A percentile compares a stretch with the other conserved stretches of the same genome.
These are phyloP conservation scores for Manis pentadactyla DNA, from an alignment of 2,797 vertebrate genomes.

Conservation along the genomic window DNA sequence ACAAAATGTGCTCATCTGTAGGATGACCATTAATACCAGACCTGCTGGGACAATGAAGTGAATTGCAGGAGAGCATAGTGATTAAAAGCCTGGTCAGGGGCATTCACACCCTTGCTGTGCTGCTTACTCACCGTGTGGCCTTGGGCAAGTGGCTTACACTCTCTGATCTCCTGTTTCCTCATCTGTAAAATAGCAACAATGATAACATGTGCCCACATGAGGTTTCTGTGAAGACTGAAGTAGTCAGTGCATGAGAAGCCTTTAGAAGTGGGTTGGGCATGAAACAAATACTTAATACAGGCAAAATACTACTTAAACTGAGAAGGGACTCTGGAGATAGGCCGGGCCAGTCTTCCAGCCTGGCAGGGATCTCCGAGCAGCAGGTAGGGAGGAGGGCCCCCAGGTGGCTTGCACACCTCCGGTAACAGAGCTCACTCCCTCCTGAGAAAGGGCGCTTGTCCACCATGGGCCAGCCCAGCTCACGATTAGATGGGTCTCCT, in stretches of 20 bases:
- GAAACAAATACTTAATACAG: not conserved
- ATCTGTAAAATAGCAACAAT: not conserved
- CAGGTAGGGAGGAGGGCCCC: not conserved
- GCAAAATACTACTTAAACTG: not conserved
- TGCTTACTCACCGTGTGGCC: not conserved
- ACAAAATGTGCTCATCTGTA: not conserved
- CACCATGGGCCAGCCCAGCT: not conserved
- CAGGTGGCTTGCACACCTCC: not conserved
- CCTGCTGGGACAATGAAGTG: not conserved
- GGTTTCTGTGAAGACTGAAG: not conserved
- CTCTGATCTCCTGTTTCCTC: not conserved
- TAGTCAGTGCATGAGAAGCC: not conserved
- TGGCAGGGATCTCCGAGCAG: not conserved
- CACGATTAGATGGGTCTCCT: fast-evolving
- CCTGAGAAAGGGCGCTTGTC: not conserved
- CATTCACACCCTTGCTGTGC: not conserved
- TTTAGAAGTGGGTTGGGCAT: not conserved
- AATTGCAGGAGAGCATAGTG: not conserved
- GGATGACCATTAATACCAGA: not conserved
- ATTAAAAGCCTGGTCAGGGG: fast-evolving
- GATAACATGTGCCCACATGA: fast-evolving
- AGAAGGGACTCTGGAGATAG: not conserved
- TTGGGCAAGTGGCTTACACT: not conserved
- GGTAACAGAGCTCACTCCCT: not conserved
- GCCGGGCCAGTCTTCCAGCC: not conserved